phyloP scores from a whole-genome alignment of 2,113 vertebrate species.

The Halichoerus grypus region DNA sequence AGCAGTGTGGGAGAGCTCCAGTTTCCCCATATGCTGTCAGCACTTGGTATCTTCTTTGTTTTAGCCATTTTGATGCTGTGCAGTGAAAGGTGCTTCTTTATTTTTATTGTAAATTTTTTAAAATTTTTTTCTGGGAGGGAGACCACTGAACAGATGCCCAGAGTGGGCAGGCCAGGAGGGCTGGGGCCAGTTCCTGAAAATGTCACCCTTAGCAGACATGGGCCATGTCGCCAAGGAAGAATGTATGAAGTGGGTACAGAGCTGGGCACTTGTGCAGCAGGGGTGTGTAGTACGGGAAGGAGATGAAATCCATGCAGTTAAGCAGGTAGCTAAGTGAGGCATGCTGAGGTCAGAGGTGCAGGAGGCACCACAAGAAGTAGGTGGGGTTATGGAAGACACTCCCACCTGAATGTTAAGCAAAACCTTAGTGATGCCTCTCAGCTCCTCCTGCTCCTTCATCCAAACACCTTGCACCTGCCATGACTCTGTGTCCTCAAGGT shows the following conservation, averaged over 20 bases:
- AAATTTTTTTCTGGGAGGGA: neutral
- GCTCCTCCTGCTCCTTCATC: constrained; percentile 89
- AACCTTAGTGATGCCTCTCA: constrained; percentile 87
- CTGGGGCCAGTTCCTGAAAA: neutral
- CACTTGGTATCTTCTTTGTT: neutral
- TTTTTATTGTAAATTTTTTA: neutral
- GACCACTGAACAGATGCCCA: neutral
- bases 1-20: neutral
- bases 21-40: neutral
- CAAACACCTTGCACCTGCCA: constrained; percentile 87
- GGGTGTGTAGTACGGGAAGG: constrained; percentile 87
- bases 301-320: constrained; percentile 87
- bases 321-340: constrained; percentile 88
- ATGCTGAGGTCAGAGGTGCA: constrained; percentile 88
- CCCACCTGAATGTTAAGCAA: constrained; percentile 89
- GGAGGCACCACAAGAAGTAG: constrained; percentile 86
- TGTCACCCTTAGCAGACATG: constrained; percentile 84
- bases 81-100: neutral
- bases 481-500: constrained; percentile 85
- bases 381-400: constrained; percentile 90
- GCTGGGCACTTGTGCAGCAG: constrained; percentile 86
- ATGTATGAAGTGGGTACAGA: constrained; percentile 80
- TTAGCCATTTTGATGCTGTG: neutral
- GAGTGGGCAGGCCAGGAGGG: neutral
- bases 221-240: constrained; percentile 88